These are phyloP conservation scores for Schizopygopsis malacanthus DNA, from an alignment of 2,797 vertebrate genomes.

Conservation along the genomic window DNA sequence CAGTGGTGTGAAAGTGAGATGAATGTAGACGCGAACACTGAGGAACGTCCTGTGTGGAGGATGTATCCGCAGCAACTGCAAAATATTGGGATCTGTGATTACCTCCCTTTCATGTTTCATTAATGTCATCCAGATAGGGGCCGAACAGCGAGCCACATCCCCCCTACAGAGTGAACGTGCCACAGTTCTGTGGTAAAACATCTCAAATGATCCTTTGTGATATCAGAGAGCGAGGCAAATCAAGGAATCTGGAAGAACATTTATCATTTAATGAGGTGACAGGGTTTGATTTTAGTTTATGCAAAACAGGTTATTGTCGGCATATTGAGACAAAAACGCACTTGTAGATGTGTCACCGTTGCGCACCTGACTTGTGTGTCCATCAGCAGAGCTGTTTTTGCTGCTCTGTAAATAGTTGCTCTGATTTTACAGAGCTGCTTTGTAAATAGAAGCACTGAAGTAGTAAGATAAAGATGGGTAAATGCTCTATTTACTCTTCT, in stretches of 20 bases:
- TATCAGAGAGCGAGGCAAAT: conserved; percentile 2
- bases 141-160: conserved; percentile 60
- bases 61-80: conserved; percentile 69
- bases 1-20: too few relatives aligned
- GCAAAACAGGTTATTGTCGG: conserved; percentile 43
- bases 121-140: conserved; percentile 73
- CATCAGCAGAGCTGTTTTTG: conserved; percentile 22
- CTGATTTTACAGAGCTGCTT: neutral
- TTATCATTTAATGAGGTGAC: conserved; percentile 46
- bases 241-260: conserved; percentile 25
- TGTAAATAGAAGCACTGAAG: conserved; percentile 5
- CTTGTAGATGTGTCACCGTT: conserved; percentile 40
- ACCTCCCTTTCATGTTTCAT: conserved; percentile 76
- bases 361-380: conserved; percentile 48
- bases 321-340: conserved; percentile 47
- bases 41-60: conserved; percentile 47
- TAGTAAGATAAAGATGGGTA: conserved; percentile 28
- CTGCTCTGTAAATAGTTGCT: neutral
- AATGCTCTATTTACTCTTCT: conserved; percentile 43
- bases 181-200: conserved; percentile 23
- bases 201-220: conserved; percentile 21
- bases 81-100: conserved; percentile 80
- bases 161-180: conserved; percentile 20
- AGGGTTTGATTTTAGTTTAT: conserved; percentile 32
- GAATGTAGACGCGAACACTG: neutral